Evolutionary conservation across 2,888 invertebrate genomes (phyloP).

Genomic region (Plagodis pulveraria): DNA sequence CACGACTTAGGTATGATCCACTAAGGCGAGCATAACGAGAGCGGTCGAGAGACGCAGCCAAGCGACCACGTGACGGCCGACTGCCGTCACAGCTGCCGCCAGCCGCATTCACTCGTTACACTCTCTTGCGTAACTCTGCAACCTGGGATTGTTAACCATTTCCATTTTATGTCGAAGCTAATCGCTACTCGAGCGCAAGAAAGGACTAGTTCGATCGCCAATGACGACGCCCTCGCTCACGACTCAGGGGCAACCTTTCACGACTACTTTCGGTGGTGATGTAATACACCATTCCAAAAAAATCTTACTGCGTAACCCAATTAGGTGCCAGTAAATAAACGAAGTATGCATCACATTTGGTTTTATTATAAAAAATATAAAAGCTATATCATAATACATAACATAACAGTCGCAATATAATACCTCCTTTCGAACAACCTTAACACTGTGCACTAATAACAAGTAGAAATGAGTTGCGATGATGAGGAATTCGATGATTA

Average conservation of each 20-base stretch:
- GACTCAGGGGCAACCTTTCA: slow-evolving; percentile 68
- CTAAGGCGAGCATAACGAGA: slow-evolving; percentile 63
- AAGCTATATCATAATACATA: slow-evolving; percentile 79
- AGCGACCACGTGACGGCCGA: slow-evolving; percentile 31
- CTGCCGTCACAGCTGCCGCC: slow-evolving; percentile 14
- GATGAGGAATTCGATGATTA: slow-evolving; percentile 57
- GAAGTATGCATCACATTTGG: slow-evolving; percentile 68
- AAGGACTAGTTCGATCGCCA: slow-evolving; percentile 55
- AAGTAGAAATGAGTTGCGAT: slow-evolving; percentile 72
- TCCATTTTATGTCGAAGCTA: slow-evolving; percentile 57
- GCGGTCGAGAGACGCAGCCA: slow-evolving; percentile 38
- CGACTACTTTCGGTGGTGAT: slow-evolving; percentile 74
- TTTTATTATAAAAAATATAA: slow-evolving; percentile 78
- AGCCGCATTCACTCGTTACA: slow-evolving; percentile 36
- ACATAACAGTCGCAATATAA: slow-evolving; percentile 80
- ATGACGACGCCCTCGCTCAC: slow-evolving; percentile 53
- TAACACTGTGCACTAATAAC: slow-evolving; percentile 83
- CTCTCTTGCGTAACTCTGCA: slow-evolving; percentile 52
- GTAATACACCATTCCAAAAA: slow-evolving; percentile 54
- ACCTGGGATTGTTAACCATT: slow-evolving; percentile 61
- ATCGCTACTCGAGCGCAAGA: slow-evolving; percentile 59
- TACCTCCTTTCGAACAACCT: slow-evolving; percentile 72
- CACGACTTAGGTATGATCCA: slow-evolving; percentile 56
- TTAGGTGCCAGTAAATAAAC: slow-evolving; percentile 61
- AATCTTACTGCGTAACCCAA: slow-evolving; percentile 41